Base-by-base conservation (phyloP, 23 tunicate species). In the Diplosoma virens region DNA sequence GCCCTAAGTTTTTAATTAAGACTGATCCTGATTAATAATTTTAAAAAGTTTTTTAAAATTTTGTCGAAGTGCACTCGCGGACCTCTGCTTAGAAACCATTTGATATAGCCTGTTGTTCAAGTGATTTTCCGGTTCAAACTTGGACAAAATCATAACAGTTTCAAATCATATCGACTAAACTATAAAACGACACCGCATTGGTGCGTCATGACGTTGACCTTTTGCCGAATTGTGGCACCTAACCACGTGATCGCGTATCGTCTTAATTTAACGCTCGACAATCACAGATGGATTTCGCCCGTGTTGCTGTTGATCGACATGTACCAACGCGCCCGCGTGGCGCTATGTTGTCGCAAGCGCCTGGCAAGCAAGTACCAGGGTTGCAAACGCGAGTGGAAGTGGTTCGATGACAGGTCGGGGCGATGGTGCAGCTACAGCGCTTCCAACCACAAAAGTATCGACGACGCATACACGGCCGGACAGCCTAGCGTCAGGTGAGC, bases 331-430 rank as follows among this genome's bases (percentile, higher is more conserved):
- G 67, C 94, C 0, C 77, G 90, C 22, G 71, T 75, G 25, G n/a
- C 84, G 36, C 68, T 90, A 66, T 50, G 47, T 1, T 78, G 99
- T 21, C 83, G 77, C 4, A 29, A 58, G 18, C 71, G 41, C 27
- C 30, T 94, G 26, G 21, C 29, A 1, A 33, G 48, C 7, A 71
- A 52, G 33, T 82, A 67, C 66, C 20, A 59, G 18, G 79, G 50
- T 30, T 58, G 64, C 56, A 79, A 58, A 25, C 67, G 86, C 17
- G 86, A 80, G 50, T 94, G 99, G 99, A 94, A 88, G 46, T 94
- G 95, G 95, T 94, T 87, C 77, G 99, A 94, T 76, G 99, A 94
- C 54, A 79, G 99, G 6, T 75, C 89, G 34, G 95, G 87, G 24
- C 45, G 84, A 28, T 94, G 99, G 99, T 79, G 89, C 65, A 76